Evolutionary conservation across 2,888 invertebrate species (phyloP).

Genomic region (Linnaemya vulpina): DNA sequence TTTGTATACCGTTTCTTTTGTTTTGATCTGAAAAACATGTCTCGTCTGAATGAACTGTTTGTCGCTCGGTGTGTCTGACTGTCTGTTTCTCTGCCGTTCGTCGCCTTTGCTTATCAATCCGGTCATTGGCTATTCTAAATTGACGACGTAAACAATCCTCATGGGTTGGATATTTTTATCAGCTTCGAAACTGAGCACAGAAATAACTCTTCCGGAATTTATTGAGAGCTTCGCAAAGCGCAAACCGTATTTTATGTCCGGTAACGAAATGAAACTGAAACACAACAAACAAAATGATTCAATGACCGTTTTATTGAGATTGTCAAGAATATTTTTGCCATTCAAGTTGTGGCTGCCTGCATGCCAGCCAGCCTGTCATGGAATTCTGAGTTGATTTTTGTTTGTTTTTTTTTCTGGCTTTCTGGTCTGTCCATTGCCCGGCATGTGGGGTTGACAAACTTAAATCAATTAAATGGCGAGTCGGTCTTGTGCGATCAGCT

Average conservation of each 20-base stretch:
- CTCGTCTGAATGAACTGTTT: slow-evolving; percentile 27
- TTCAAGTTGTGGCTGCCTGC: slow-evolving; percentile 42
- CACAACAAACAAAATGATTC: slow-evolving; percentile 53
- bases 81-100: neutral
- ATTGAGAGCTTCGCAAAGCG: slow-evolving; percentile 33
- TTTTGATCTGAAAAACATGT: slow-evolving; percentile 32
- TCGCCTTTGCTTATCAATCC: neutral
- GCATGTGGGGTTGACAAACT: slow-evolving; percentile 70
- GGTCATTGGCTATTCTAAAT: slow-evolving; percentile 55
- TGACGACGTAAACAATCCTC: slow-evolving; percentile 11
- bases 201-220: slow-evolving; percentile 69
- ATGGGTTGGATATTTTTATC: slow-evolving; percentile 50
- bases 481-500: slow-evolving; percentile 64
- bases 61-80: neutral
- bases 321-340: slow-evolving; percentile 65
- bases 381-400: slow-evolving; percentile 33
- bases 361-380: slow-evolving; percentile 14
- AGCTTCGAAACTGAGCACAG: neutral
- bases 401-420: slow-evolving; percentile 13
- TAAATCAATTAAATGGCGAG: slow-evolving; percentile 54
- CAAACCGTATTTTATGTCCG: slow-evolving; percentile 41
- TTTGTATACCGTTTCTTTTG: slow-evolving; percentile 63
- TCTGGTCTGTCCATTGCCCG: slow-evolving; percentile 20
- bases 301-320: slow-evolving; percentile 70
- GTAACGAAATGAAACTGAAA: slow-evolving; percentile 64